These are phyloP conservation scores for Elgaria multicarinata DNA, from an alignment of 2,113 vertebrate species.

Conservation along the genomic window DNA sequence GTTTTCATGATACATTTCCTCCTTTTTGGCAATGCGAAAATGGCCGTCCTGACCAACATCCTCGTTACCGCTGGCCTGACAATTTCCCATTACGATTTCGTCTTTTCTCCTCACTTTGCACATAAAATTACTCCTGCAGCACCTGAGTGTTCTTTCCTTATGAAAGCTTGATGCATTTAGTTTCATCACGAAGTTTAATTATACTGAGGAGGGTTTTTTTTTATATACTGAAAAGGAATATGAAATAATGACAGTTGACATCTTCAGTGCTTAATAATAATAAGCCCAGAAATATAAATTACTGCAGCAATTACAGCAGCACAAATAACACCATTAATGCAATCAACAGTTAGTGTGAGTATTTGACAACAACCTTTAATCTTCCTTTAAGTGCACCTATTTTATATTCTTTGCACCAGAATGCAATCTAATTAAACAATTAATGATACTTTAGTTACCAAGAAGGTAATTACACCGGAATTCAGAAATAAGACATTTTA, in stretches of 20 bases:
- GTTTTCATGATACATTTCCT: not conserved
- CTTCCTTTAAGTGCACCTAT: slow-evolving; percentile 52
- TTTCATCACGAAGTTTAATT: slow-evolving; percentile 47
- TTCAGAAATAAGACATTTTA: slow-evolving; percentile 37
- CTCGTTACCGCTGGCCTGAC: not conserved
- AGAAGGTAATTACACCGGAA: slow-evolving; percentile 59
- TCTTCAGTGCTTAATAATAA: slow-evolving; percentile 39
- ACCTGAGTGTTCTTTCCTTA: slow-evolving; percentile 25
- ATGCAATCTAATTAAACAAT: slow-evolving; percentile 58
- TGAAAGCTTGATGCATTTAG: slow-evolving; percentile 11
- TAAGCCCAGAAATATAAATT: slow-evolving; percentile 50
- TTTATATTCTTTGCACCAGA: slow-evolving; percentile 45
- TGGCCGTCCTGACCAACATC: not conserved
- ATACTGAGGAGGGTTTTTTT: slow-evolving; percentile 5
- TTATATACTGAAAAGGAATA: slow-evolving; percentile 33
- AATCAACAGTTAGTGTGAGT: slow-evolving; percentile 53
- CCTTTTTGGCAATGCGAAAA: not conserved
- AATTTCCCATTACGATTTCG: not conserved
- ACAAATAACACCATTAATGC: slow-evolving; percentile 54
- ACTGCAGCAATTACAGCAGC: slow-evolving; percentile 52
- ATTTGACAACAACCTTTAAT: slow-evolving; percentile 65
- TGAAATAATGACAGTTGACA: slow-evolving; percentile 52
- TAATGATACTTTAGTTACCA: slow-evolving; percentile 55
- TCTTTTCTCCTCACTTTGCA: not conserved
- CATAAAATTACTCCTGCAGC: not conserved